Base-by-base conservation (phyloP, 2,888 invertebrate species). In the Leucophora obtusa region DNA sequence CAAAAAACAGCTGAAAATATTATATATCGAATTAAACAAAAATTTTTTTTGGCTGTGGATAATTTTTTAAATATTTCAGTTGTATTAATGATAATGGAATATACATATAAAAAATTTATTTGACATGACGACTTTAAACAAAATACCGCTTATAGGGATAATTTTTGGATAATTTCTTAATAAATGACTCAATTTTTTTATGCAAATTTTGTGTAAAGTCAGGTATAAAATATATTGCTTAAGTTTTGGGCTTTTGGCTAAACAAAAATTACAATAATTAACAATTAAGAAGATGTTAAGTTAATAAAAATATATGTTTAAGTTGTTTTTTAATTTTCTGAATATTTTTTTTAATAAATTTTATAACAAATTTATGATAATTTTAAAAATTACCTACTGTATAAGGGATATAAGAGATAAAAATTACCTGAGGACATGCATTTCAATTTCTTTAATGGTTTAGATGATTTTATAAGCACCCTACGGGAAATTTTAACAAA, bases 1-100 rank as follows among this genome's bases (percentile, higher is more conserved):
- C 18, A 18, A 63, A 72, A 69, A 81, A 76, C 80, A 81, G 80
- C 80, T 81, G 77, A 81, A 81, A 77, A 47, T 77, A 24, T 68
- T 8, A 28, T 75, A 21, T 53, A 58, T 65, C 10, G 18, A 72
- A 63, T 81, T 77, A 69, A 70, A 73, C 77, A 81, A 76, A 76
- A 77, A 77, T 77, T 74, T 76, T 17, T 54, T 9, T 51, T 56
- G 28, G 28, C 6, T 3, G 1, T 1, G 7, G 1, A 28, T 1
- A 28, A 28, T 28, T 28, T 28, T 28, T 28, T 28, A 28, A 28
- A 28, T 24, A 24, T 28, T 9, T 50, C 17, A 35, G 53, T 17
- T 21, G 15, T 58, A 66, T 58, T 62, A 74, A 56, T 68, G 70
- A 4, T 68, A 66, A 62, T 71, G 79, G 56, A 50, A 7, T 47